phyloP scores from a whole-genome alignment of 2,888 invertebrate genomes.

The Uropetala carovei region DNA sequence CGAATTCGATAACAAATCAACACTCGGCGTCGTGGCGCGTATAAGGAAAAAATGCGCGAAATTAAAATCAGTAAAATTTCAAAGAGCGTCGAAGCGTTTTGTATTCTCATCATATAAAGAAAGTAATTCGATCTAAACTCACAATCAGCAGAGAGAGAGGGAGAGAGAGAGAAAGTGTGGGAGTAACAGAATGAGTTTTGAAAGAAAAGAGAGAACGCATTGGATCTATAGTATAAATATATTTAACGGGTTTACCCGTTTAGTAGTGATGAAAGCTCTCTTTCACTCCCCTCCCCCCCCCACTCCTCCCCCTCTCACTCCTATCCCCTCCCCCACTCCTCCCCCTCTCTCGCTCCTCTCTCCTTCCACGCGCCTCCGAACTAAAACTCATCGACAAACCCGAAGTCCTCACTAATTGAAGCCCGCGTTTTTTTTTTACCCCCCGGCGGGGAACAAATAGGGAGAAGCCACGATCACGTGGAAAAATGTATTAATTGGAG shows the following conservation, averaged over 20 bases:
- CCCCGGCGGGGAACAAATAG: constrained; percentile 20
- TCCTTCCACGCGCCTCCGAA: not conserved
- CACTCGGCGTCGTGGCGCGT: no score
- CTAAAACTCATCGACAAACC: constrained; percentile 32
- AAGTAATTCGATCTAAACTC: constrained; percentile 1
- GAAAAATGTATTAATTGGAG: constrained; percentile 60
- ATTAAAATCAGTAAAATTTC: no score
- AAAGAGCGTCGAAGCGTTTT: not conserved
- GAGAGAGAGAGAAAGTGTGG: not conserved
- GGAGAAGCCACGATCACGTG: constrained; percentile 21
- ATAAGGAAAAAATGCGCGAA: no score
- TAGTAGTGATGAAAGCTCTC: constrained; percentile 1
- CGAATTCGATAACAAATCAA: no score
- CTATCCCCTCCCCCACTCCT: not conserved
- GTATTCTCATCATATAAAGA: not conserved
- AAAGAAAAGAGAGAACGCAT: not conserved
- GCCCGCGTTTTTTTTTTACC: constrained; percentile 29
- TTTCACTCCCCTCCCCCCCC: not conserved
- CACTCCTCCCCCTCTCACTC: not conserved
- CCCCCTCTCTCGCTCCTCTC: not conserved
- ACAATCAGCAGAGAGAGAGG: not conserved
- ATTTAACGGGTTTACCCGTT: constrained; percentile 16
- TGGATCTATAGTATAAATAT: constrained; percentile 19
- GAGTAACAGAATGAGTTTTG: not conserved
- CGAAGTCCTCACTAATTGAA: constrained; percentile 53